Evolutionary conservation across 2,797 vertebrate species (phyloP).

Genomic region (Atherinosoma microstoma): DNA sequence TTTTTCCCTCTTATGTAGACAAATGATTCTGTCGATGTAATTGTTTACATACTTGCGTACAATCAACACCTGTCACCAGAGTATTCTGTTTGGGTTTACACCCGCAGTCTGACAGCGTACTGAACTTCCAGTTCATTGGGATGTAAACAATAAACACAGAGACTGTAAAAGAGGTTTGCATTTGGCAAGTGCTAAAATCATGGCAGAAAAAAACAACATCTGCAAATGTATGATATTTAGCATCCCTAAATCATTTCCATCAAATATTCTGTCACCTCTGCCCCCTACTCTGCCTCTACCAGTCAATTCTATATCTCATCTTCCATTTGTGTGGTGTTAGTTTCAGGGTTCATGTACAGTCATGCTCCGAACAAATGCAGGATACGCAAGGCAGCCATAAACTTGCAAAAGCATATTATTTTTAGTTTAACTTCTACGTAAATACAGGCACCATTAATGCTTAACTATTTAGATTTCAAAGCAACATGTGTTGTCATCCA

Average conservation of each 20-base stretch:
- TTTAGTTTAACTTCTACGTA: background rate
- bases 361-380: too few relatives aligned
- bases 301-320: background rate
- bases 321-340: background rate
- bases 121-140: background rate
- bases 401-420: background rate
- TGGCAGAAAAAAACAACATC: background rate
- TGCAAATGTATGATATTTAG: background rate
- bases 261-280: too few relatives aligned
- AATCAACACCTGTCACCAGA: background rate
- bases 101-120: background rate
- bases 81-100: background rate
- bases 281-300: too few relatives aligned
- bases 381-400: background rate
- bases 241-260: too few relatives aligned
- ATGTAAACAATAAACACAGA: background rate
- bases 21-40: background rate
- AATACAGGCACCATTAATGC: background rate
- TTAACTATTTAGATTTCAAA: background rate
- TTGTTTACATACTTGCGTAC: background rate
- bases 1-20: background rate
- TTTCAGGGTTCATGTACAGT: background rate
- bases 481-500: too few relatives aligned
- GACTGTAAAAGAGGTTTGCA: background rate
- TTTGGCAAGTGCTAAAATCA: background rate